phyloP scores from a whole-genome alignment of 2,113 vertebrate species.

The Holacanthus passer region DNA sequence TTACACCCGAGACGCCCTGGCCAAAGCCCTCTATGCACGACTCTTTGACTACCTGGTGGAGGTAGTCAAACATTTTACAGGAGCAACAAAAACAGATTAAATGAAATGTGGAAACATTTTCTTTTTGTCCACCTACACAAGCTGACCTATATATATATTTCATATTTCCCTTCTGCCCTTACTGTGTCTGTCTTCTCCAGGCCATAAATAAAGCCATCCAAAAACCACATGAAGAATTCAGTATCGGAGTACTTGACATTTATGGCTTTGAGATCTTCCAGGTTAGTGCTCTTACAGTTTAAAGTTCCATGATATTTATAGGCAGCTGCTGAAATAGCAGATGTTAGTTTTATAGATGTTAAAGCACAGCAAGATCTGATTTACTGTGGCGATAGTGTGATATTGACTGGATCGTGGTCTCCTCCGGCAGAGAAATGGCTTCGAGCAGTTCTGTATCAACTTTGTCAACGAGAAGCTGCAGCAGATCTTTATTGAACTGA shows the following conservation, averaged over 20 bases:
- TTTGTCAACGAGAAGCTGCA: constrained; percentile 99
- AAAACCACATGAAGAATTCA: constrained; percentile 94
- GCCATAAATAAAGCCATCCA: constrained; percentile 95
- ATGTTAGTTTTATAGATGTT: constrained; percentile 1
- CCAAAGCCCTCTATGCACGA: constrained; percentile 93
- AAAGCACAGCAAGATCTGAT: constrained; percentile 2
- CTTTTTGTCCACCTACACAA: neutral
- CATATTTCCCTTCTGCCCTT: neutral
- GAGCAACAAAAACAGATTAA: neutral
- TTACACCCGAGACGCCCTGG: constrained; percentile 93
- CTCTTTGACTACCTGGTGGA: constrained; percentile 97
- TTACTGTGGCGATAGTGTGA: constrained; percentile 7
- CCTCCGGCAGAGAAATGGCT: constrained; percentile 91
- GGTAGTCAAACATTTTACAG: constrained; percentile 67
- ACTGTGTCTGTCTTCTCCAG: constrained; percentile 72
- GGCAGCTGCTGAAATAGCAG: neutral
- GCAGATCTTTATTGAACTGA: constrained; percentile 98
- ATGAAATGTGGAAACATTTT: neutral
- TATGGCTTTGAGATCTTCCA: constrained; percentile 99
- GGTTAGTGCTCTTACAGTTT: constrained; percentile 77
- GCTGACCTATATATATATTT: neutral
- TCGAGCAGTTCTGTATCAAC: constrained; percentile 99
- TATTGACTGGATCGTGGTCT: neutral
- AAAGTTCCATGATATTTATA: constrained; percentile 18
- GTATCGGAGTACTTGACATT: constrained; percentile 95